Evolutionary conservation across 2,888 invertebrate genomes (phyloP), one percentile per base, ranked within the genome.

Genomic region (Acanthosoma haemorrhoidale): DNA sequence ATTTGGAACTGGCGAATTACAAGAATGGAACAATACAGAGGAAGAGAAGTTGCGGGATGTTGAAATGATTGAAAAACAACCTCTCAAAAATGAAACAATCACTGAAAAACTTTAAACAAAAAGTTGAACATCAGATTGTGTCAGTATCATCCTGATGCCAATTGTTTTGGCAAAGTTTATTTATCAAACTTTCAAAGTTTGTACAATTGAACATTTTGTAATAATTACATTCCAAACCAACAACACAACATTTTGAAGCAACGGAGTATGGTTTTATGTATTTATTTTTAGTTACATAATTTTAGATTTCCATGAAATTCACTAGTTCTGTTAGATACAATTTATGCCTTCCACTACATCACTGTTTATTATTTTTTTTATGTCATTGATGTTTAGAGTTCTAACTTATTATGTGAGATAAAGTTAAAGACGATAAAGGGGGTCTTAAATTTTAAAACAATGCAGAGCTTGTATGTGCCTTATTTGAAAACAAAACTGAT

Each of bases 1-100:
- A 34, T 84, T 90, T 75, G 90, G 90, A 1, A 84, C 85, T 0
- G 90, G 90, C 0, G 86, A 88, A 51, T 80, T 88, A 31, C 90
- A 83, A 74, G 72, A 76, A 1, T 84, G 84, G 83, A 83, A 83
- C 75, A 78, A 76, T 41, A 79, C 79, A 1, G 34, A 58, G 4
- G 67, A 69, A 39, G 70, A 36, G 15, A 68, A 71, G 18, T 16
- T 58, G 13, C 60, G 32, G 41, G 73, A 74, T 34, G 70, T 71
- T 29, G 74, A 73, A 66, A 66, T 71, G n/a, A 59, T 57, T 13
- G 72, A 73, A 69, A 74, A 74, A 29, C 66, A 69, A 21, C 72
- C 72, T 13, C 43, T 73, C 15, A 69, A 73, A 57, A 58, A 70
- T 5, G 51, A 51, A 21, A 51, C 51, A 25, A 51, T 51, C 29